These are phyloP conservation scores for Pipistrellus nathusii DNA, from an alignment of 2,797 vertebrate genomes.

Conservation along the genomic window DNA sequence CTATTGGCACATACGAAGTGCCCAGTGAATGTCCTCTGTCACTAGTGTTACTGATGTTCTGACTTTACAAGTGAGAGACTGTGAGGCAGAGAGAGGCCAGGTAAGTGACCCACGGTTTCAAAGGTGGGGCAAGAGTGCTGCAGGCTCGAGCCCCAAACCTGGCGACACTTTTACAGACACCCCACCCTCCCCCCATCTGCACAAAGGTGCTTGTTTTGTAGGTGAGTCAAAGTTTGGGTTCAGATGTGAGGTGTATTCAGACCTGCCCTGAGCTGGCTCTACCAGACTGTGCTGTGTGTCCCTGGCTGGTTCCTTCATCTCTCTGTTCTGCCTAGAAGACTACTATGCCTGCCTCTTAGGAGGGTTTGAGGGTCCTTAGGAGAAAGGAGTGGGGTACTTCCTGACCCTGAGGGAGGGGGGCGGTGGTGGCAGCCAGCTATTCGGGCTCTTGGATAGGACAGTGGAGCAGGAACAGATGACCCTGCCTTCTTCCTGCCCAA, in stretches of 20 bases:
- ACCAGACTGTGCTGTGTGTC: background rate
- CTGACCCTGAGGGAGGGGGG: background rate
- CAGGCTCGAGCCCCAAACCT: background rate
- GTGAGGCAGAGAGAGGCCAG: background rate
- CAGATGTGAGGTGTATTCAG: background rate
- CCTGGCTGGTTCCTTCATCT: background rate
- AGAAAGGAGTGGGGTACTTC: slow-evolving; percentile 26
- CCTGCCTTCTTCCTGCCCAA: background rate
- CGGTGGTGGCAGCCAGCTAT: background rate
- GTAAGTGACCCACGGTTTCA: background rate
- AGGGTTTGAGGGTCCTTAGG: background rate
- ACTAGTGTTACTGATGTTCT: background rate
- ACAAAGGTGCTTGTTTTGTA: slow-evolving; percentile 10
- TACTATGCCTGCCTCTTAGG: background rate
- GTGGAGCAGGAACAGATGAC: background rate
- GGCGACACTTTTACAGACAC: background rate
- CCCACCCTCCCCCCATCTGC: background rate
- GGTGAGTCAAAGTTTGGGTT: background rate
- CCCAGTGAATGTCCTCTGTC: background rate
- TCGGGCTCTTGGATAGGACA: background rate
- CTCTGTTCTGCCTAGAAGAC: background rate
- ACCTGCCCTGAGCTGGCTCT: background rate
- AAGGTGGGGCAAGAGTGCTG: background rate
- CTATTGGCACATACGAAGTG: background rate
- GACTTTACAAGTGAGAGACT: slow-evolving; percentile 4